Evolutionary conservation across 2,797 vertebrate genomes (phyloP).

Genomic region (Apodemus agrarius): DNA sequence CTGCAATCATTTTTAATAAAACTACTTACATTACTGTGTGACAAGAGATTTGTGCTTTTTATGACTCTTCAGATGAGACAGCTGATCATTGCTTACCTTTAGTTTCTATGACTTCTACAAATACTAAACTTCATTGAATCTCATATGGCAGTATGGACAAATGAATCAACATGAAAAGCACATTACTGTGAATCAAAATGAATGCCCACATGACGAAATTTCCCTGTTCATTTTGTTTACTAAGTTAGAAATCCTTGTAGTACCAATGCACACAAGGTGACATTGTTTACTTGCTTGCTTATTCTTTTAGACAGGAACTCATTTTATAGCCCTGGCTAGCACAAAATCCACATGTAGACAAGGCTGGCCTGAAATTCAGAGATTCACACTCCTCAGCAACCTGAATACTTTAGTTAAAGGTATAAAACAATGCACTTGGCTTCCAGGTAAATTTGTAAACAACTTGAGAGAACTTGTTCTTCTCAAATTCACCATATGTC

Average conservation of each 20-base stretch:
- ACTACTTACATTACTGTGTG: constrained; percentile 27
- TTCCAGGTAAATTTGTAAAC: not conserved
- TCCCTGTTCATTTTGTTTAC: not conserved
- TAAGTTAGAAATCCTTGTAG: not conserved
- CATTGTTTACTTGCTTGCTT: not conserved
- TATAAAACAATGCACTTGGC: not conserved
- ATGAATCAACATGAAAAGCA: constrained; percentile 53
- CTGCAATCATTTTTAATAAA: constrained; percentile 67
- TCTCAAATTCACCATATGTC: not conserved
- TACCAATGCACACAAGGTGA: not conserved
- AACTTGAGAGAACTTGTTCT: not conserved
- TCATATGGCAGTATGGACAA: constrained; percentile 24
- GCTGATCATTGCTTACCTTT: constrained; percentile 67
- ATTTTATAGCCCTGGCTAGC: not conserved
- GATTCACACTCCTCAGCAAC: too few species aligned
- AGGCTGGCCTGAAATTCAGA: not conserved
- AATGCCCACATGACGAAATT: not conserved
- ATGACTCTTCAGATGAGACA: constrained; percentile 47
- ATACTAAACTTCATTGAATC: constrained; percentile 42
- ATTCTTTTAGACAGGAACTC: not conserved
- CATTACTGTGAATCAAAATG: constrained; percentile 37
- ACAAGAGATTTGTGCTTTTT: constrained; percentile 53
- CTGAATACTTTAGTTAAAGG: not conserved
- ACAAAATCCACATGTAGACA: not conserved
- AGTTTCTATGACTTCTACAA: constrained; percentile 54